phyloP scores from a whole-genome alignment of 1,140 invertebrate species.

The Hestina assimilis region DNA sequence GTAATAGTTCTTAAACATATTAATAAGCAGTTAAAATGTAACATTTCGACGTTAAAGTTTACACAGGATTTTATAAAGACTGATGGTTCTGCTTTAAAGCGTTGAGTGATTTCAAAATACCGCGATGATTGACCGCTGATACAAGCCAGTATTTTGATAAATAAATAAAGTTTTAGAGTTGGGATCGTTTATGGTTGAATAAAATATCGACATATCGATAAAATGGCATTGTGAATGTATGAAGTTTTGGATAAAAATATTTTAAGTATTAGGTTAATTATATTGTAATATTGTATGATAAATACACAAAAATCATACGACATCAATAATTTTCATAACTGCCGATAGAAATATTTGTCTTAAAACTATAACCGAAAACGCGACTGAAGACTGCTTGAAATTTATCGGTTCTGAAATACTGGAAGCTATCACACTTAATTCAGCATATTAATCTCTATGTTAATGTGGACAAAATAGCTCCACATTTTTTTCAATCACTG shows the following conservation, averaged over 20 bases:
- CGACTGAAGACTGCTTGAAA: no score
- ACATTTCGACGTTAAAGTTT: slow-evolving; percentile 61
- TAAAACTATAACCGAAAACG: no score
- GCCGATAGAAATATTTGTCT: no score
- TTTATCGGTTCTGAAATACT: no score
- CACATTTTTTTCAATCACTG: no score
- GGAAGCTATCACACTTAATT: no score
- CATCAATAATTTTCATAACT: no score
- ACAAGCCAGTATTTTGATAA: slow-evolving; percentile 72
- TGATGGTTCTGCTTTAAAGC: slow-evolving; percentile 54
- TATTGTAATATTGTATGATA: no score
- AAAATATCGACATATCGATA: slow-evolving; percentile 19
- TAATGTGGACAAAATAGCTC: no score
- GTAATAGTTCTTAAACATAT: slow-evolving; percentile 60
- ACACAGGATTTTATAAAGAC: slow-evolving; percentile 69
- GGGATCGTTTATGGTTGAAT: slow-evolving; percentile 12
- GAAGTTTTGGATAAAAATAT: not conserved
- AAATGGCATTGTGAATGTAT: no score
- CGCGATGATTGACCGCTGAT: slow-evolving; percentile 68
- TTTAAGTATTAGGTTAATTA: not conserved
- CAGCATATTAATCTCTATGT: no score
- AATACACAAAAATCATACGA: no score
- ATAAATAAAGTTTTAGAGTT: slow-evolving; percentile 59
- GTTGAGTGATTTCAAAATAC: slow-evolving; percentile 69
- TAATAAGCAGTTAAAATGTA: slow-evolving; percentile 66